phyloP scores from a whole-genome alignment of 2,113 vertebrate species.

The Stegastes partitus region DNA sequence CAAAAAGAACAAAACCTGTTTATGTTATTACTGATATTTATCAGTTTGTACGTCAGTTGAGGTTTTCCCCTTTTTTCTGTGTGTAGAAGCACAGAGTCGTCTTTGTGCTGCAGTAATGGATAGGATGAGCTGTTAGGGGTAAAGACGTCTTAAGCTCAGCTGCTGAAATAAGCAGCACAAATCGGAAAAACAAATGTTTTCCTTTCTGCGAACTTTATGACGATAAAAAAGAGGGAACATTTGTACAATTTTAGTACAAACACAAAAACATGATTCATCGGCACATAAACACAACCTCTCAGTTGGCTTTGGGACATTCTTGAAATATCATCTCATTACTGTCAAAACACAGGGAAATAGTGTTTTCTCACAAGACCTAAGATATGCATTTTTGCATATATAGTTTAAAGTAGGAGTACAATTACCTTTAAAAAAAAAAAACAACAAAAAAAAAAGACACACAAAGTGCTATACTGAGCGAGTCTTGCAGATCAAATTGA shows the following conservation, averaged over 20 bases:
- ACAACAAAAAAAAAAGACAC: neutral
- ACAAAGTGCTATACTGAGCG: neutral
- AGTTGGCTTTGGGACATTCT: neutral
- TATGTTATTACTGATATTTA: neutral
- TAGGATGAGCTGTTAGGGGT: neutral
- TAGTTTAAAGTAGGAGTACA: neutral
- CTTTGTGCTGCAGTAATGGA: neutral
- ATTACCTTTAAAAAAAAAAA: neutral
- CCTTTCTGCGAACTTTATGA: slow-evolving; percentile 12
- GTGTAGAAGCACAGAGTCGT: neutral
- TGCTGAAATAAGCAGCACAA: neutral
- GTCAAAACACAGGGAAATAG: neutral
- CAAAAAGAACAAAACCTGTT: neutral
- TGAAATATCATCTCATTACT: neutral
- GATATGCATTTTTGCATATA: neutral
- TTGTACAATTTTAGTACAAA: neutral
- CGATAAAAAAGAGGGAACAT: slow-evolving; percentile 11
- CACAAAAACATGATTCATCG: slow-evolving; percentile 16
- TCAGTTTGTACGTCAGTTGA: neutral
- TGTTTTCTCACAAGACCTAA: neutral
- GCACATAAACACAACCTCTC: neutral
- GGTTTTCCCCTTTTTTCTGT: neutral
- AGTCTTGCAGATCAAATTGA: neutral
- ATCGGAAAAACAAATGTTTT: slow-evolving; percentile 16
- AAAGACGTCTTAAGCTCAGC: neutral